Evolutionary conservation across 2,113 vertebrate species (phyloP).

Genomic region (Lampris incognitus): DNA sequence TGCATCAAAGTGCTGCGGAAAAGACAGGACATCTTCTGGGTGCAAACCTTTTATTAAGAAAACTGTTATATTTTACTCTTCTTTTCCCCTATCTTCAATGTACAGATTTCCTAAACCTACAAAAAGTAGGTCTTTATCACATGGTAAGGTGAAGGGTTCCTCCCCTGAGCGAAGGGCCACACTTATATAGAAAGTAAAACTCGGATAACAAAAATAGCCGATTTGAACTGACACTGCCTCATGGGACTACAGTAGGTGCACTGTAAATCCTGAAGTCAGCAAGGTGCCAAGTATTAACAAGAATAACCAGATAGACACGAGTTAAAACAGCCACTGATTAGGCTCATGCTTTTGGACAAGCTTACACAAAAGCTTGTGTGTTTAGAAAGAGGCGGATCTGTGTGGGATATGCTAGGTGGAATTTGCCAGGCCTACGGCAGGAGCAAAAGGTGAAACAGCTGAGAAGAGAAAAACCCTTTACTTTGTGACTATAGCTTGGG

Average conservation of each 20-base stretch:
- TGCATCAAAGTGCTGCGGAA: background rate
- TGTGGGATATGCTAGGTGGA: slow-evolving; percentile 16
- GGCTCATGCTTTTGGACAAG: slow-evolving; percentile 3
- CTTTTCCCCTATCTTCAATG: background rate
- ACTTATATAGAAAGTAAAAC: background rate
- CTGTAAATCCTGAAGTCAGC: background rate
- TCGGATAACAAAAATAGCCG: background rate
- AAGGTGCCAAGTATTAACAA: slow-evolving; percentile 4
- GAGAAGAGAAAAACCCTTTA: slow-evolving; percentile 18
- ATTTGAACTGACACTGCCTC: background rate
- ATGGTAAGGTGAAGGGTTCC: background rate
- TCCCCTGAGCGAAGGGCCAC: background rate
- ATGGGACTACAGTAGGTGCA: background rate
- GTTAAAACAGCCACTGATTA: background rate
- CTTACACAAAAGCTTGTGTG: slow-evolving; percentile 3
- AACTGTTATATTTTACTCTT: background rate
- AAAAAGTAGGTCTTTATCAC: background rate
- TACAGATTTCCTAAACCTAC: background rate
- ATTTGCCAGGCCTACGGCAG: slow-evolving; percentile 41
- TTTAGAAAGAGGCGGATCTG: slow-evolving; percentile 26
- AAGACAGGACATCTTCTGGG: too few relatives aligned
- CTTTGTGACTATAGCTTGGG: slow-evolving; percentile 13
- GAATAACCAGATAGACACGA: too few relatives aligned
- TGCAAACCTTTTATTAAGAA: background rate
- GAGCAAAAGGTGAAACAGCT: slow-evolving; percentile 25